Percentiles rank a stretch among this genome's conserved stretches.
These are phyloP conservation scores for Suncus etruscus DNA, from an alignment of 2,113 vertebrate species.

Conservation along the genomic window DNA sequence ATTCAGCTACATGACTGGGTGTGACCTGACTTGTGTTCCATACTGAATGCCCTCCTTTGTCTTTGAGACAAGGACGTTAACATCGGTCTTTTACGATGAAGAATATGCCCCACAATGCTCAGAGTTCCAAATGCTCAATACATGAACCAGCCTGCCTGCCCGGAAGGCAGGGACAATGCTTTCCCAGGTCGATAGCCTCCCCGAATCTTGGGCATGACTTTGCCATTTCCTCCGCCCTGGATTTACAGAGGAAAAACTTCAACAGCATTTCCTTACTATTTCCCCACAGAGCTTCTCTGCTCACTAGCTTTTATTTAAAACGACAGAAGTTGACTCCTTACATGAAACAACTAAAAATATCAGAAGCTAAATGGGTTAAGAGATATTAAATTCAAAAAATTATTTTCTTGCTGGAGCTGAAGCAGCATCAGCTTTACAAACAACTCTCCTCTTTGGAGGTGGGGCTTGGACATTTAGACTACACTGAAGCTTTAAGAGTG, in stretches of 20 bases:
- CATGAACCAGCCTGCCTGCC: no score
- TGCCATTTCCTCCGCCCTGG: neutral
- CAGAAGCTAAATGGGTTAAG: neutral
- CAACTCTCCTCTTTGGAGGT: neutral
- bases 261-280: neutral
- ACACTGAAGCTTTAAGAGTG: fast-evolving
- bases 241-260: neutral
- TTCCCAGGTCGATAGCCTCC: neutral
- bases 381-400: conserved; percentile 5
- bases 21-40: neutral
- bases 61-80: neutral
- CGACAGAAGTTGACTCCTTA: neutral
- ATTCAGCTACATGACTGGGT: neutral
- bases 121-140: no score
- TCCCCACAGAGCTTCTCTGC: conserved; percentile 19
- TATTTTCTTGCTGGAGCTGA: neutral
- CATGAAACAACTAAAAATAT: neutral
- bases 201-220: neutral
- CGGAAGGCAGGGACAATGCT: neutral
- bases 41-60: neutral
- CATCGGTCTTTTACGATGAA: neutral
- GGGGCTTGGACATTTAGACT: fast-evolving
- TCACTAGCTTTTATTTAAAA: neutral
- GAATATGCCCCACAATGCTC: neutral
- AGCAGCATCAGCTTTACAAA: neutral